Base-by-base conservation (phyloP, 2,797 vertebrate genomes). In the Sebastes aleutianus region DNA sequence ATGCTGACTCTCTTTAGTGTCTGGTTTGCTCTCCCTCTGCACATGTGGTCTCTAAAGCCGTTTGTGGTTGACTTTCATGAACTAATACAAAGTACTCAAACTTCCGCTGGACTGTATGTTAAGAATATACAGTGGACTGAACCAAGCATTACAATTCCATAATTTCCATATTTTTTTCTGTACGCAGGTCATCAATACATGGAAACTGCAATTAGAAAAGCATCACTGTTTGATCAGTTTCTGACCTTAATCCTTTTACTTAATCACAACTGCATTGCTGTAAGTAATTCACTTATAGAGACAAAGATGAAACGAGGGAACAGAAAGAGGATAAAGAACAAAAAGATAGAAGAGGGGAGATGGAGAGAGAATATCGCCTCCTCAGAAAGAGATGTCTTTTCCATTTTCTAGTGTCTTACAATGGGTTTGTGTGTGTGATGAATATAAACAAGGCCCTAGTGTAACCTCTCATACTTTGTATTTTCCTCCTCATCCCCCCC, bases 251-350 rank as follows among this genome's bases (percentile, higher is more conserved):
- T 74, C 18, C 3, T 64, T 26, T 34, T 26, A 74, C 18, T 27
- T 70, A 24, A 80, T 83, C 43, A 58, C 62, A 67, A 14, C 69
- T 73, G 34, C 1, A 47, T 14, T 61, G 13, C 18, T 66, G 34
- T 26, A 12, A 64, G 66, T 77, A 65, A 76, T 83, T 70, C 7
- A 64, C 22, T 78, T 39, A 16, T 9, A 74, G 16, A 43, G 26
- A 47, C 3, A 74, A 34, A 58, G n/a, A 68, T 34, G 6, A 57
- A 71, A 53, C 1, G 2, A 69, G 18, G 22, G 22, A 47, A 22
- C 6, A 63, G 20, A 58, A 32, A 50, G 5, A 54, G 24, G 3
- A 63, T 14, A 20, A 39, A 57, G 27, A 58, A 20, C 13, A 59
- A 54, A 53, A 62, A n/a, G 20, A 64, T 16, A 61, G 27, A 70